Base-by-base conservation (phyloP, 2,113 vertebrate genomes). In the Tauraco erythrolophus region DNA sequence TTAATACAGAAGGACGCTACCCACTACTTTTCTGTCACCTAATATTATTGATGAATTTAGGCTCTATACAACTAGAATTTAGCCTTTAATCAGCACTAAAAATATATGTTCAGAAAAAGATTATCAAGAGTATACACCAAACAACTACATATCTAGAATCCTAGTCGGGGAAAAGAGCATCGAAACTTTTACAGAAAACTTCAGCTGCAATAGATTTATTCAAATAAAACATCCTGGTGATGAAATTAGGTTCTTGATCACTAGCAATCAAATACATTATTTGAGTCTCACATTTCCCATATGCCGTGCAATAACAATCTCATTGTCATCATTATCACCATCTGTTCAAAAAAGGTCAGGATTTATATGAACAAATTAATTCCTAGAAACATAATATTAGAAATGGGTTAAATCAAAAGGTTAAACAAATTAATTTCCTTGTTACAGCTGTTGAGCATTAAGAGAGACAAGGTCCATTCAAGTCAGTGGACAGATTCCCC, bases 261-360 rank as follows among this genome's bases (percentile, higher is more conserved):
- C 22, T 46, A 69, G 39, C 22, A 84, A 91, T 82, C 56, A 70
- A 51, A 80, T 41, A 25, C 19, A 60, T 85, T 72, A 37, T 68
- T 77, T 53, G 27, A 50, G 51, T 46, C 56, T 92, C 71, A 7
- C 24, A 66, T 91, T 88, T 86, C 64, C 62, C 56, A 31, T 46
- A 56, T 39, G 48, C 21, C 39, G 33, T 77, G 81, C 79, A 86
- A 43, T 31, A 92, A 33, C 62, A 83, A 74, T 70, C 46, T 69
- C 82, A 46, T 77, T 90, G 83, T 89, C 95, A 92, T 81, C 64
- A 25, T 31, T 66, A 83, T 70, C 85, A 74, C 76, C 85, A 91
- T 92, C 92, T 96, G 71, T 84, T 95, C 69, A 81, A 91, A 56
- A 94, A 95, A 97, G 94, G 56, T 95, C 83, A 56, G 90, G 90